Conservation (phyloP, 2,888 invertebrate genomes). For the Eulithis prunata region DNA sequence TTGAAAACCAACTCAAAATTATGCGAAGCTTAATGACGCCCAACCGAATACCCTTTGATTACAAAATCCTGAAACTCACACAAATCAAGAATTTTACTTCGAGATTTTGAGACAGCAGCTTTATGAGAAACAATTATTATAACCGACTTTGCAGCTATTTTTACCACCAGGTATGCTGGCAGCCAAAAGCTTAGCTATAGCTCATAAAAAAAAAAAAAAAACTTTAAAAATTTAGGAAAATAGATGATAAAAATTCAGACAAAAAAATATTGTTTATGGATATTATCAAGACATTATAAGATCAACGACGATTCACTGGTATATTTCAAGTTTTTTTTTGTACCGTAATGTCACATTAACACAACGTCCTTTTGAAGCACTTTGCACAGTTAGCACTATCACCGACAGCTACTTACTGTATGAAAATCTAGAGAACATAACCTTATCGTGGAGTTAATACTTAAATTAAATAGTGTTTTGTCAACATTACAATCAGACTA, state of each 20-base stretch:
- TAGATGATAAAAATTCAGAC: too few species aligned
- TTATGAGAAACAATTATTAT: too few species aligned
- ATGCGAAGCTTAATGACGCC: slow-evolving; percentile 16
- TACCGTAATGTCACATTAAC: slow-evolving; percentile 42
- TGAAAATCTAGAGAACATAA: slow-evolving; percentile 44
- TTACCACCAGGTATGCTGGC: too few species aligned
- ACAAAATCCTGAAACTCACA: background rate
- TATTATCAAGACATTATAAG: too few species aligned
- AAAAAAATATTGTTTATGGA: too few species aligned
- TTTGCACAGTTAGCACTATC: slow-evolving; percentile 36
- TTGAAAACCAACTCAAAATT: slow-evolving; percentile 9
- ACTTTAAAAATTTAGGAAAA: too few species aligned
- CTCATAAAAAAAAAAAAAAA: too few species aligned
- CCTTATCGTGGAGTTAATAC: slow-evolving; percentile 53
- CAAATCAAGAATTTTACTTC: background rate
- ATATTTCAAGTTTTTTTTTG: background rate
- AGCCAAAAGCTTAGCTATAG: too few species aligned
- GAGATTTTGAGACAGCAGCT: too few species aligned
- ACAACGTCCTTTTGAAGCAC: slow-evolving; percentile 34
- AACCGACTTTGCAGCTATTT: too few species aligned
- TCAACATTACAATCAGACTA: slow-evolving; percentile 25
- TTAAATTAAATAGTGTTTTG: slow-evolving; percentile 15
- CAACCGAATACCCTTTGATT: background rate
- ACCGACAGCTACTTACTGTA: slow-evolving; percentile 40
- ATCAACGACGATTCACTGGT: too few species aligned